These are phyloP conservation scores for Gymnoscelis rufifasciata DNA, from an alignment of 2,888 invertebrate species.

Conservation along the genomic window DNA sequence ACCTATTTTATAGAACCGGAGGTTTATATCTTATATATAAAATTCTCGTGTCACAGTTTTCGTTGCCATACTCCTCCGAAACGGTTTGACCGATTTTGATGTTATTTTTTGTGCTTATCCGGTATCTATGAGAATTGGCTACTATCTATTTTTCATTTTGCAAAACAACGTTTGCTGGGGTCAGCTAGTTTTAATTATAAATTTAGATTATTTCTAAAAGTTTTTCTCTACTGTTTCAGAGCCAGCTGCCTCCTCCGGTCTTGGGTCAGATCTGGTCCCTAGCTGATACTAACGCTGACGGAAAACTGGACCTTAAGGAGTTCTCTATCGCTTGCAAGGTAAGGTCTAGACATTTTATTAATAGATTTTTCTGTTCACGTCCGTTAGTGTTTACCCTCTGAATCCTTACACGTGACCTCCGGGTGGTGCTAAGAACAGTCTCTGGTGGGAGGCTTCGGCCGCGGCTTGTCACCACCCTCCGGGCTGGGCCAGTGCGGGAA, in stretches of 20 bases:
- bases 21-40: not conserved
- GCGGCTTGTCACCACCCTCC: no score
- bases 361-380: not conserved
- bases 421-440: no score
- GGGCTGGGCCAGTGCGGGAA: no score
- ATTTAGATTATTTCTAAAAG: not conserved
- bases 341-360: slow-evolving; percentile 1
- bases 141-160: no score
- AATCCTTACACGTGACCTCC: no score
- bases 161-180: not conserved
- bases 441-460: no score
- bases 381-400: no score
- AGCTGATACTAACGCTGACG: slow-evolving; percentile 97
- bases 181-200: not conserved
- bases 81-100: no score
- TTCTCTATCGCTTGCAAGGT: slow-evolving; percentile 98
- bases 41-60: no score
- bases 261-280: slow-evolving; percentile 98
- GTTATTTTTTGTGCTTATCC: no score
- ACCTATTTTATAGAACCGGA: not conserved
- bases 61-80: no score
- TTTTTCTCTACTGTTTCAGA: slow-evolving; percentile 60
- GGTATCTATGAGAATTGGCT: no score
- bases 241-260: slow-evolving; percentile 92
- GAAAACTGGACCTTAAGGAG: slow-evolving; percentile 96